These are phyloP conservation scores for Morpho helenor DNA, from an alignment of 2,888 invertebrate species.

Conservation along the genomic window DNA sequence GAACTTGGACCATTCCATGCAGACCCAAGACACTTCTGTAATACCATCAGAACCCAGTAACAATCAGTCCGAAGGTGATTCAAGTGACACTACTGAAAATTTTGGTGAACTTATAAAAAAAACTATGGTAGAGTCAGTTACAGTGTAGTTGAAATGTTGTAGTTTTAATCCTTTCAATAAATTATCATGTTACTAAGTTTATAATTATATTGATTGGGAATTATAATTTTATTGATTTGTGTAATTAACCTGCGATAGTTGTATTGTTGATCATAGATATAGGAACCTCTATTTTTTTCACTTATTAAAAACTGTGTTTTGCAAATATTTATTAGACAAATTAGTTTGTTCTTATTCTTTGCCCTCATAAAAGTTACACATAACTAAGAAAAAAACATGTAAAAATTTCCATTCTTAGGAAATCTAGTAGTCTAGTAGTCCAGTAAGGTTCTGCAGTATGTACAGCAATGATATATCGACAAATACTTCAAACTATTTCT, in stretches of 20 bases:
- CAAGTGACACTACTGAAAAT: conserved; percentile 80
- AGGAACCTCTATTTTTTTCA: too few relatives aligned
- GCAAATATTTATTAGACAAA: too few relatives aligned
- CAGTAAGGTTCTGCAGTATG: too few relatives aligned
- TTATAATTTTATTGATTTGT: conserved; percentile 21
- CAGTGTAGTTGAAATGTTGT: conserved; percentile 82
- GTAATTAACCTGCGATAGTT: neutral
- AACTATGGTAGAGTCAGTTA: conserved; percentile 94
- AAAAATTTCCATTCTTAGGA: too few relatives aligned
- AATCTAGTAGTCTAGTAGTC: too few relatives aligned
- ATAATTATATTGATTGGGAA: conserved; percentile 64
- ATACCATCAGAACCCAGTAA: conserved; percentile 37
- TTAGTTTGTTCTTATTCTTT: neutral
- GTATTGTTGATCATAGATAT: too few relatives aligned
- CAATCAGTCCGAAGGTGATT: conserved; percentile 38
- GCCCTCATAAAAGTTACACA: neutral
- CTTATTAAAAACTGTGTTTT: too few relatives aligned
- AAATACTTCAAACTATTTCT: neutral
- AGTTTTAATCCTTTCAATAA: conserved; percentile 56
- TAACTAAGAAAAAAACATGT: neutral
- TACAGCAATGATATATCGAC: neutral
- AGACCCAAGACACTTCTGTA: conserved; percentile 56
- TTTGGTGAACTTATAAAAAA: conserved; percentile 96
- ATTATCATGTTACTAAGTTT: conserved; percentile 67
- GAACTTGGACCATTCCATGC: conserved; percentile 60